Conservation (phyloP, 1,140 invertebrate genomes). For the Mycetomoellerius zeteki region DNA sequence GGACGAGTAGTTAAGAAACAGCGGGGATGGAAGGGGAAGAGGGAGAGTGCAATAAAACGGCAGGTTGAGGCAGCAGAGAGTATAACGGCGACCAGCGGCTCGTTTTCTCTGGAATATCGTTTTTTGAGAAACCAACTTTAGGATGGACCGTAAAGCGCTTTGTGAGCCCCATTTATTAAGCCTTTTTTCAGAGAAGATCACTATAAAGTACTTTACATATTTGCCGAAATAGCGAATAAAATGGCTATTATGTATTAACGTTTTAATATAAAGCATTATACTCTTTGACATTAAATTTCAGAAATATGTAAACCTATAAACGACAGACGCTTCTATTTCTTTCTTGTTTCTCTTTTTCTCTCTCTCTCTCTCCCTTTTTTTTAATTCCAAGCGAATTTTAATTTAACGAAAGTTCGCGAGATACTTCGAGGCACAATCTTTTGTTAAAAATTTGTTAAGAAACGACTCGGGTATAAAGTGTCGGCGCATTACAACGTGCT, state of each 20-base stretch:
- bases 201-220: constrained; percentile 6
- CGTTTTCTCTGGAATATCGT: constrained; percentile 40
- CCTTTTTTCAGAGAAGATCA: not conserved
- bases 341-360: not conserved
- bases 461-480: constrained; percentile 32
- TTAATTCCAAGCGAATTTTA: constrained; percentile 9
- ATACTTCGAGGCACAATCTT: constrained; percentile 8
- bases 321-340: not conserved
- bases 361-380: not conserved
- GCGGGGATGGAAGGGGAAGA: not conserved
- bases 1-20: constrained; percentile 57
- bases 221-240: constrained; percentile 30
- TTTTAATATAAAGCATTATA: constrained; percentile 29
- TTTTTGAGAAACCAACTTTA: constrained; percentile 43
- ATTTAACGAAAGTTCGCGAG: constrained; percentile 4
- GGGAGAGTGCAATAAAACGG: constrained; percentile 15
- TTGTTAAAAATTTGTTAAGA: constrained; percentile 29
- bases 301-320: not conserved
- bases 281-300: not conserved
- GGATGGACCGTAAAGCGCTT: constrained; percentile 15
- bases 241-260: constrained; percentile 18
- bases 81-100: constrained; percentile 1
- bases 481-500: constrained; percentile 11
- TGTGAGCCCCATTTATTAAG: constrained; percentile 32
- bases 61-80: constrained; percentile 35